Percentiles rank a stretch among this genome's conserved stretches.
phyloP scores from a whole-genome alignment of 2,888 invertebrate species.

The Hemaris fuciformis region DNA sequence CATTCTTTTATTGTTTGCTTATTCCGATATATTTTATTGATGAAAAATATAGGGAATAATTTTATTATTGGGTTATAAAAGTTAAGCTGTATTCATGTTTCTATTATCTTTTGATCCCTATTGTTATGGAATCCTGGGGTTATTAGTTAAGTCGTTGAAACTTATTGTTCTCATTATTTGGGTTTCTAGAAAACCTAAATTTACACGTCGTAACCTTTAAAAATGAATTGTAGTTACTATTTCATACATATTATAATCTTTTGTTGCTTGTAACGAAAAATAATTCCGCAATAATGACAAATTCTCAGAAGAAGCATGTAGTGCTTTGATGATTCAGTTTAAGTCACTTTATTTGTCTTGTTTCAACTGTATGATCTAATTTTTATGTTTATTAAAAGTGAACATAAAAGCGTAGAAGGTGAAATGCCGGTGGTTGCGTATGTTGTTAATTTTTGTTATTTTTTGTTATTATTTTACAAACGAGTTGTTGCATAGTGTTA shows the following conservation, averaged over 20 bases:
- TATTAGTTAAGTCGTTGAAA: neutral
- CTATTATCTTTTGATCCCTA: neutral
- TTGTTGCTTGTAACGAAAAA: neutral
- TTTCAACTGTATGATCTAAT: neutral
- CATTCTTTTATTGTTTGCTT: neutral
- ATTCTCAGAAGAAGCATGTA: neutral
- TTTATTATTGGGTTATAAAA: neutral
- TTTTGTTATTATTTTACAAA: neutral
- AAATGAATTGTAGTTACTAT: no score
- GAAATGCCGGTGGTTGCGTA: neutral
- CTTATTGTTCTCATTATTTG: neutral
- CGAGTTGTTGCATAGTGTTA: constrained; percentile 31
- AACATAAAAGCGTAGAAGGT: no score
- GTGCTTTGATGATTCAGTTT: neutral
- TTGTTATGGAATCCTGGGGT: neutral
- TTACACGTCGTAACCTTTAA: no score
- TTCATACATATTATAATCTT: no score
- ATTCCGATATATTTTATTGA: neutral
- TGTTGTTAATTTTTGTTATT: neutral
- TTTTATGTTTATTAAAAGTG: no score
- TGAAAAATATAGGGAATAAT: neutral
- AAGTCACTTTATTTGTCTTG: neutral
- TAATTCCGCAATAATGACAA: neutral
- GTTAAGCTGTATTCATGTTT: neutral
- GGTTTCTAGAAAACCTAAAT: neutral